Evolutionary conservation across 1,140 invertebrate species (phyloP).

Genomic region (Hestina assimilis): DNA sequence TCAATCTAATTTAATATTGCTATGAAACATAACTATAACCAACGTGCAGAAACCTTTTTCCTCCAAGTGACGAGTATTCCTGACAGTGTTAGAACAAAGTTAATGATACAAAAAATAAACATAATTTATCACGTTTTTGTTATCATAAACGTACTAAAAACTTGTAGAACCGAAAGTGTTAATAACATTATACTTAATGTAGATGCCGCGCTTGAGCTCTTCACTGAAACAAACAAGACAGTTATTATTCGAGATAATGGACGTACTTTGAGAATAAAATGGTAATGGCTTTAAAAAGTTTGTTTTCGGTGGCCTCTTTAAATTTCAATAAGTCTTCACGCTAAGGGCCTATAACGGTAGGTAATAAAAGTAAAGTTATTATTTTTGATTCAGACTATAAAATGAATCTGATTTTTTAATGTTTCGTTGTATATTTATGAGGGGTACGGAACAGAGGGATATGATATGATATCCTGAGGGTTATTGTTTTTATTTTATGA

Average conservation of each 20-base stretch:
- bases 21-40: slow-evolving; percentile 14
- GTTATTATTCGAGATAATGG: slow-evolving; percentile 50
- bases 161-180: slow-evolving; percentile 59
- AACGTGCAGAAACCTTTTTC: slow-evolving; percentile 17
- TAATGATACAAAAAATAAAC: slow-evolving; percentile 41
- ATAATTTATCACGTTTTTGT: slow-evolving; percentile 73
- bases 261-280: slow-evolving; percentile 33
- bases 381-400: neutral
- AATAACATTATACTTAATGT: slow-evolving; percentile 63
- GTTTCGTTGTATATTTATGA: neutral
- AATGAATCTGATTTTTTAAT: neutral
- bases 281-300: slow-evolving; percentile 29
- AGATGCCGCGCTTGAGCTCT: slow-evolving; percentile 53
- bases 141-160: slow-evolving; percentile 54
- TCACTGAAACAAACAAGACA: slow-evolving; percentile 65
- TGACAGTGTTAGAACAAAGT: slow-evolving; percentile 15
- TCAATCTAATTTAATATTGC: neutral
- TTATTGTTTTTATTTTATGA: too few relatives aligned
- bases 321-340: slow-evolving; percentile 24
- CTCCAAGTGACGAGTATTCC: slow-evolving; percentile 15
- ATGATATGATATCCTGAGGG: too few relatives aligned
- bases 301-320: slow-evolving; percentile 20
- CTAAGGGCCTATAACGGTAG: slow-evolving; percentile 13
- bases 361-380: neutral
- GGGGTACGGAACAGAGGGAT: too few relatives aligned